Base-by-base conservation (phyloP, 2,113 vertebrate species). In the Nyctereutes procyonoides region DNA sequence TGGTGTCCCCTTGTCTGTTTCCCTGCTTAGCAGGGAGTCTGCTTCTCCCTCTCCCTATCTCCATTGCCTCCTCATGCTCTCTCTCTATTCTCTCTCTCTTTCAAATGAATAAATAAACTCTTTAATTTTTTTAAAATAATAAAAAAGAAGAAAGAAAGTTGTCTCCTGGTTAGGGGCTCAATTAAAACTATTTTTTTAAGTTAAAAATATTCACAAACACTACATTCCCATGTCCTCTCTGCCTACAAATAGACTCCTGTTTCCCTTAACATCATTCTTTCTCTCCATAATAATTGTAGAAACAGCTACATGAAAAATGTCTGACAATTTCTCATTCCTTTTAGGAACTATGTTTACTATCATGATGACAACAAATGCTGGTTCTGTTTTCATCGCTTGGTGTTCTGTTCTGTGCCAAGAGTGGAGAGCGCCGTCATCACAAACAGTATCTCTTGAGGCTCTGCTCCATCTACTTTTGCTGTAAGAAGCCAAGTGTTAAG, bases 371-470 rank as follows among this genome's bases (percentile, higher is more conserved):
- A 35, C 3, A 63, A 4, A 69, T 30, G 3, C 48, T 32, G 13
- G 22, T 11, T 58, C 77, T 82, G 14, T 35, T 60, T 79, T 60
- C 60, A 38, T 35, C 14, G 3, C n/a, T 60, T 58, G 53, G 4
- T 56, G 73, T 38, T 60, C 55, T 74, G 22, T 12, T 62, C 62
- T 1, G 11, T 17, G 63, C 15, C 28, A 13, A 71, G 55, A 55
- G 22, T 0, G 4, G 14, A 26, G 26, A 4, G 11, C 0, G 8
- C n/a, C n/a, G 28, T 22, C 73, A 35, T 20, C 11, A 4, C 20
- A 15, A 22, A 20, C 20, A 11, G 11, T 11, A 5, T 62, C 90
- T 87, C n/a, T 26, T 28, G 28, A 90, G 38, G 58, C 11, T 10
- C 9, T 38, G 26, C 48, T 81, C 62, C 4, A 28, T 77, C 35